These are phyloP conservation scores for Cuculus canorus DNA, from an alignment of 2,797 vertebrate genomes.

Conservation along the genomic window DNA sequence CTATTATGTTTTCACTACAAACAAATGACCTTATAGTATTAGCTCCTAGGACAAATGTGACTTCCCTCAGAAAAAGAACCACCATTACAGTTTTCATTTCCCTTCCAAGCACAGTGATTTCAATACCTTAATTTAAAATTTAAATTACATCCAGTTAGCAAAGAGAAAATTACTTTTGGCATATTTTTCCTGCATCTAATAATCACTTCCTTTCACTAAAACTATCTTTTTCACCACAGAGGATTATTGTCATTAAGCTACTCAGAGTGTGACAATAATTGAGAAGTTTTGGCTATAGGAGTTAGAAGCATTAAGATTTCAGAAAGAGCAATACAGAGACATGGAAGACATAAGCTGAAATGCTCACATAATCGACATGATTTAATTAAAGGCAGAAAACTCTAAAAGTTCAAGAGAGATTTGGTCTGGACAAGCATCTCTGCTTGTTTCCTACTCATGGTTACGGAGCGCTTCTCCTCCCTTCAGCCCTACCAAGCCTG, in stretches of 20 bases:
- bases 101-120: slow-evolving; percentile 6
- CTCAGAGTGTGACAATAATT: background rate
- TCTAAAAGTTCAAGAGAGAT: background rate
- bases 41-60: background rate
- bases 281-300: slow-evolving; percentile 19
- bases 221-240: background rate
- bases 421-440: background rate
- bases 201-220: slow-evolving; percentile 3
- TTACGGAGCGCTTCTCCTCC: background rate
- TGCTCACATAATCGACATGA: background rate
- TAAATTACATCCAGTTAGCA: background rate
- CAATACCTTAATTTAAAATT: slow-evolving; percentile 1
- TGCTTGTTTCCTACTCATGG: background rate
- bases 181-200: slow-evolving; percentile 7
- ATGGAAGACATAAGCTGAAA: background rate
- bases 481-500: background rate
- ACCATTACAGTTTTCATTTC: background rate
- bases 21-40: background rate
- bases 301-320: background rate
- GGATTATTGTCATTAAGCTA: background rate
- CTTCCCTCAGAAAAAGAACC: background rate
- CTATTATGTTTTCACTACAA: background rate
- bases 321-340: background rate
- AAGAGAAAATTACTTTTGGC: background rate
- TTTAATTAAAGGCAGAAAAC: background rate